Evolutionary conservation across 2,113 vertebrate genomes (phyloP), one percentile per base, ranked within the genome.

Genomic region (Pelecanus crispus): DNA sequence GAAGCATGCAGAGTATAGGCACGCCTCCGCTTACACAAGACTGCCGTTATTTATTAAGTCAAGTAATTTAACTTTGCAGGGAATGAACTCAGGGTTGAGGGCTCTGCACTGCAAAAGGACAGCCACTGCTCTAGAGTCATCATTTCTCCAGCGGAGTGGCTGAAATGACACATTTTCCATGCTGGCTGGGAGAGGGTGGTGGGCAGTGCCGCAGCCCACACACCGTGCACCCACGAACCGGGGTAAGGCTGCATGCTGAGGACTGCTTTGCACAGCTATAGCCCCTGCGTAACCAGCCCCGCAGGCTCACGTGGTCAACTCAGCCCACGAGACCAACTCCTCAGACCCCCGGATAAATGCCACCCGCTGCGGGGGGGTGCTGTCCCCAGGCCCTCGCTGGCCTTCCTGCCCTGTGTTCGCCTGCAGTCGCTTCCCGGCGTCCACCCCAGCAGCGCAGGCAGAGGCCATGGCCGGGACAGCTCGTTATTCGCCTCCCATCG

Each of bases 221-320:
- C 2, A 1, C 38, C 2, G 0, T 3, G 24, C 18, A 4, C n/a
- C 42, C 50, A 15, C 19, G 31, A 44, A 15, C 3, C 1, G 1
- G 34, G 52, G 32, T 36, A 13, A 6, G 1, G 67, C 28, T 9
- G 0, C 0, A 1, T 1, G n/a, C 44, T 12, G 24, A 75, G 61
- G 20, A 21, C 5, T 0, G 0, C 32, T 11, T 11, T 0, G 2
- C 42, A 36, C 38, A 45, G 55, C 52, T 13, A 4, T 7, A 63
- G 53, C 49, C 25, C 50, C 13, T 4, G 49, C 1, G 4, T 36
- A 42, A 47, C 9, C 45, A 49, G 28, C 45, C 18, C 52, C 10
- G 0, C 42, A 4, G 59, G 19, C 52, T 61, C 49, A 36, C 58
- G 6, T 1, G 0, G 11, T 0, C 44, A 50, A 5, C 59, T 52